These are phyloP conservation scores for Tarsius wallacei DNA, from an alignment of 2,797 vertebrate species.

Conservation along the genomic window DNA sequence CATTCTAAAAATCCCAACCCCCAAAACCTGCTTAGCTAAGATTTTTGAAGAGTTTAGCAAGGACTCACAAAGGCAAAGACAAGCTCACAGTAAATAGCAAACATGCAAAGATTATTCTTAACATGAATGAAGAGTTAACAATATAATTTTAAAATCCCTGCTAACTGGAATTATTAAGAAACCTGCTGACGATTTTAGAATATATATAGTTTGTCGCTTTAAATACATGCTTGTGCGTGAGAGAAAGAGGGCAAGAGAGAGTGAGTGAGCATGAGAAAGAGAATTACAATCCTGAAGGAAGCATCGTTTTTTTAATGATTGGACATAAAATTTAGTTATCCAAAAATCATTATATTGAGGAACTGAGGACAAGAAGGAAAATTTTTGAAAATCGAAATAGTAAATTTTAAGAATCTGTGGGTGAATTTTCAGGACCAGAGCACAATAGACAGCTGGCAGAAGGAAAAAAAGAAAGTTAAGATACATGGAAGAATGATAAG, in stretches of 20 bases:
- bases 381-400: background rate
- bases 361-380: background rate
- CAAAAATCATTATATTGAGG: background rate
- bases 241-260: slow-evolving; percentile 64
- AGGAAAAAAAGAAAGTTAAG: background rate
- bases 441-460: background rate
- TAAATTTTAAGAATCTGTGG: background rate
- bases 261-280: slow-evolving; percentile 84
- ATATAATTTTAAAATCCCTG: background rate
- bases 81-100: background rate
- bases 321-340: background rate
- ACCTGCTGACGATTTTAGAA: background rate
- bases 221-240: background rate
- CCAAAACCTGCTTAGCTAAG: background rate
- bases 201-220: background rate
- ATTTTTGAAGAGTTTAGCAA: background rate
- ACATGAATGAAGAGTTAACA: background rate
- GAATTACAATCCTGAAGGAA: background rate
- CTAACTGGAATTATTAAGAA: too few species aligned
- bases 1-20: background rate
- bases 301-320: background rate
- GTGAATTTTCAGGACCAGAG: background rate
- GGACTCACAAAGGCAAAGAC: background rate
- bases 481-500: background rate
- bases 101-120: background rate